A percentile compares a stretch with the other conserved stretches of the same genome.
These are phyloP conservation scores for Ormyrus labotus DNA, from an alignment of 2,888 invertebrate genomes.

Conservation along the genomic window DNA sequence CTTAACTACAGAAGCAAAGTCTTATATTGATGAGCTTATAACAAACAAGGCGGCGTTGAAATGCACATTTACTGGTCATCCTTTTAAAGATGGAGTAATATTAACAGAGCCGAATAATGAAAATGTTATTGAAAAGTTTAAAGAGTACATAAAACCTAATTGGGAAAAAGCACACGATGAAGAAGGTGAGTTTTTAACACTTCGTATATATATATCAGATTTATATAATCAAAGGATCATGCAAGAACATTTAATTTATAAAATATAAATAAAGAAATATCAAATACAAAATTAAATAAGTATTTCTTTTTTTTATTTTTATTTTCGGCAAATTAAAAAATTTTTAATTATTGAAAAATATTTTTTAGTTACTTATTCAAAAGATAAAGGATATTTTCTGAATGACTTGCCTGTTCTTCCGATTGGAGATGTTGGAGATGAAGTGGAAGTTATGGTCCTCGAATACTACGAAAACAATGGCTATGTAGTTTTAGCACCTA, in stretches of 20 bases:
- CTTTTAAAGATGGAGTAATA: slow-evolving; percentile 62
- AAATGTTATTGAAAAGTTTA: slow-evolving; percentile 65
- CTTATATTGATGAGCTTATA: slow-evolving; percentile 63
- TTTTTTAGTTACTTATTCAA: not conserved
- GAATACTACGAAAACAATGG: slow-evolving; percentile 1
- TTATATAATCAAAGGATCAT: not conserved
- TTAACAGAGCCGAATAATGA: slow-evolving; percentile 60
- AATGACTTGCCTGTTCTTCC: slow-evolving; percentile 32
- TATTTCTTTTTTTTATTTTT: slow-evolving; percentile 21
- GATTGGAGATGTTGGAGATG: slow-evolving; percentile 51
- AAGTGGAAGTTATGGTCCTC: slow-evolving; percentile 37
- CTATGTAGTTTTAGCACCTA: slow-evolving; percentile 27
- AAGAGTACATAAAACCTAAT: slow-evolving; percentile 62
- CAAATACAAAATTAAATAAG: slow-evolving; percentile 2
- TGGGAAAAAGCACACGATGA: slow-evolving; percentile 60
- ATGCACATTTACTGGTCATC: slow-evolving; percentile 63
- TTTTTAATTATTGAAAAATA: too few relatives aligned
- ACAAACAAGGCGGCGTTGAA: slow-evolving; percentile 61
- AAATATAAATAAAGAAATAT: slow-evolving; percentile 19
- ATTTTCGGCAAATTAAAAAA: too few relatives aligned
- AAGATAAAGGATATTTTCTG: slow-evolving; percentile 23
- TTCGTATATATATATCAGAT: not conserved
- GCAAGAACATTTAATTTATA: slow-evolving; percentile 3
- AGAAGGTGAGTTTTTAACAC: slow-evolving; percentile 58
- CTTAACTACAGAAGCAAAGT: slow-evolving; percentile 64